Base-by-base conservation (phyloP, 2,888 invertebrate species). In the Chrysina gloriosa region DNA sequence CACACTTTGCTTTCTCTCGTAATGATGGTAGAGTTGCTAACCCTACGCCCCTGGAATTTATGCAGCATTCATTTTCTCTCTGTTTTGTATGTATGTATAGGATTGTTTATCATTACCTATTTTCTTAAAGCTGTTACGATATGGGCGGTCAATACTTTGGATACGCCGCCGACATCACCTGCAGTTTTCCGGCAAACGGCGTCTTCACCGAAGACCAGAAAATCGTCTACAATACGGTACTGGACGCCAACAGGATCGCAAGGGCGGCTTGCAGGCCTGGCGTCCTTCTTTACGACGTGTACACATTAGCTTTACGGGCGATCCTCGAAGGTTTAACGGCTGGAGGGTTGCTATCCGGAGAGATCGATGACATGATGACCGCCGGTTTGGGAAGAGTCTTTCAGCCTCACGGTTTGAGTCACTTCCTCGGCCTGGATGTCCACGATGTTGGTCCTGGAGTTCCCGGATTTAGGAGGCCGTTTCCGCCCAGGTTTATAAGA, bases 141-240 rank as follows among this genome's bases (percentile, higher is more conserved):
- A 98, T 99, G 97, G 99, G 99, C 2, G 97, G 93, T 21, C 96
- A 97, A 82, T 98, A 98, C 82, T 95, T 92, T 76, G 97, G 97
- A 25, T 99, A 98, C 81, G 91, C 95, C 0, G 96, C 98, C 0
- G 98, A 99, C 79, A 97, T 99, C 64, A 99, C 99, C 0, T 97
- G 97, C 82, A 92, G 94, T 1, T 99, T 93, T 82, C 99, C 99
- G 0, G 94, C 91, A 3, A 96, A 92, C 84, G 98, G 98, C 3
- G 96, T 94, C 83, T 99, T 99, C 81, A 94, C 93, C 0, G 87
- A 88, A 0, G 91, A 97, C 77, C 98, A 99, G 84, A 94, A 91
- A 78, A 84, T 94, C 0, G 89, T 99, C 64, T 96, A 96, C 79
- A 92, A 97, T 76, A 94, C 96, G 0, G 98, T 99, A 0, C 84